Evolutionary conservation across 2,113 vertebrate species (phyloP), one percentile per base, ranked within the genome.

Genomic region (Tricholaema leucomelas): DNA sequence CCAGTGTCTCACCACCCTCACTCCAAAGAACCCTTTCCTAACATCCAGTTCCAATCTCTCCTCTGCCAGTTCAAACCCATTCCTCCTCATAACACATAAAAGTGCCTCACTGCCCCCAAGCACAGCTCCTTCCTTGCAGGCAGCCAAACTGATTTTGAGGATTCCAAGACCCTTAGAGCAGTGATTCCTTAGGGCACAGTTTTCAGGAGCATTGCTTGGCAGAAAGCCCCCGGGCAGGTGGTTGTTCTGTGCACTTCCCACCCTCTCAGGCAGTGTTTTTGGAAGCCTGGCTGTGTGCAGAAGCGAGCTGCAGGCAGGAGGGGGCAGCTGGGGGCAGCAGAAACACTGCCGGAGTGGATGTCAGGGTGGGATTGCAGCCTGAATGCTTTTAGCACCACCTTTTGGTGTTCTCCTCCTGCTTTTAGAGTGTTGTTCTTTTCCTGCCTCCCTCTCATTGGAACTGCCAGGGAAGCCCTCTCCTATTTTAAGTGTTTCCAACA

Each of bases 241-340:
- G 12, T 65, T 76, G 17, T 15, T 92, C 17, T 38, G 4, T 61
- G 21, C 20, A 38, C 61, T 90, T 8, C n/a, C 17, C 19, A 28
- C 20, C 7, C 17, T 86, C 36, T 77, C 50, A 64, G 31, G 54
- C 0, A 79, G 14, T 35, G 36, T 10, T 23, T 88, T 76, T 77
- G 77, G 24, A 50, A 58, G 7, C 35, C 23, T 9, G 7, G 21
- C 33, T 42, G 35, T 30, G 23, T 19, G 8, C 6, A 1, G 27
- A 38, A 30, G 8, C 35, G 54, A 88, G 46, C 42, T 30, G 15
- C 20, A 65, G 67, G 30, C 21, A 44, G 55, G 20, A 91, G 27
- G 31, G 75, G 72, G 40, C 92, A 87, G 67, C 75, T 85, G 71
- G 50, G 87, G 85, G 87, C 85, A 92, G 85, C 59, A 92, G 71